A percentile compares a stretch with the other conserved stretches of the same genome.
Evolutionary conservation across 2,888 invertebrate species (phyloP).

Genomic region (Lepetodrilus schrolli): DNA sequence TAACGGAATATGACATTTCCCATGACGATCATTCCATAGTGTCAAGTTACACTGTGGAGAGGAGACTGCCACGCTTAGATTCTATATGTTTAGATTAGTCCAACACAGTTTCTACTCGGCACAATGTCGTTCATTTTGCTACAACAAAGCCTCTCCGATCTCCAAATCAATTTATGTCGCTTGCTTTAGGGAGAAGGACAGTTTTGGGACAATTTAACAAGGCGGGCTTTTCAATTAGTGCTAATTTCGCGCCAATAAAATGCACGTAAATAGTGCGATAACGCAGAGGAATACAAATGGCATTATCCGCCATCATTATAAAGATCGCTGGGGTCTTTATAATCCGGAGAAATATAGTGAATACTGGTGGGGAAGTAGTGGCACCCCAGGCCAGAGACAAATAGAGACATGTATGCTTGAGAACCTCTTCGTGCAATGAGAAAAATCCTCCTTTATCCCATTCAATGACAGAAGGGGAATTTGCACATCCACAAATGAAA

Average conservation of each 20-base stretch:
- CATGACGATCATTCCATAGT: too few relatives aligned
- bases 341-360: conserved; percentile 23
- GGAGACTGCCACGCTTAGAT: background rate
- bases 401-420: background rate
- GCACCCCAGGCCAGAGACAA: background rate
- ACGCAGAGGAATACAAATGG: conserved; percentile 27
- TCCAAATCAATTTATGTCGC: conserved; percentile 9
- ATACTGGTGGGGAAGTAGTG: background rate
- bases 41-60: too few relatives aligned
- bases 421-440: background rate
- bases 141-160: background rate
- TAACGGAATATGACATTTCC: too few relatives aligned
- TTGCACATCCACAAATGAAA: background rate
- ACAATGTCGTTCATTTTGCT: background rate
- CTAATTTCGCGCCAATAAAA: conserved; percentile 29
- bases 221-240: conserved; percentile 28
- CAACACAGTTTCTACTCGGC: background rate
- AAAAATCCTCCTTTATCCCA: background rate
- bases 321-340: conserved; percentile 25
- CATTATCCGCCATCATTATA: conserved; percentile 28
- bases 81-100: conserved; percentile 10
- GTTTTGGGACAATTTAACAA: conserved; percentile 29
- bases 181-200: background rate
- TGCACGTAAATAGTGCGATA: conserved; percentile 19
- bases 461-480: background rate